A percentile compares a stretch with the other conserved stretches of the same genome.
Conservation (phyloP, 2,113 vertebrate genomes). For the Benitochromis conjunctus region DNA sequence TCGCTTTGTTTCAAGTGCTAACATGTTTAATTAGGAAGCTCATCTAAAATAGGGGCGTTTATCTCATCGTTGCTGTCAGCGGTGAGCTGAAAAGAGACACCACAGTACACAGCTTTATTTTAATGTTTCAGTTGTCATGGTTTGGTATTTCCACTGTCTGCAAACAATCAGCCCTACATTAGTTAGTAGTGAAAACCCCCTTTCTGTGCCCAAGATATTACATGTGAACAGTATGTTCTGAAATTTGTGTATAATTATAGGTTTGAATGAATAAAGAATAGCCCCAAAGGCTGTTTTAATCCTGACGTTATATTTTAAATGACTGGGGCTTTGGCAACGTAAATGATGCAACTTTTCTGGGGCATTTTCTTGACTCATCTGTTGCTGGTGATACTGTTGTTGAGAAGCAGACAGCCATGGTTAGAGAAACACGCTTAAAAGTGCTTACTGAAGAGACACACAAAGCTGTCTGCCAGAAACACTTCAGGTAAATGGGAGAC, state of each 20-base stretch:
- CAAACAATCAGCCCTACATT: not conserved
- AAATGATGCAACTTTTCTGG: not conserved
- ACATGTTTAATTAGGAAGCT: not conserved
- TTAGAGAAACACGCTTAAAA: not conserved
- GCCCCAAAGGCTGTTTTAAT: not conserved
- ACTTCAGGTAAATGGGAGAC: not conserved
- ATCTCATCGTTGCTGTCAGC: accelerated
- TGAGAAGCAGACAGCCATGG: not conserved
- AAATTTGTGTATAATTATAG: not conserved
- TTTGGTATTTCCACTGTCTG: accelerated
- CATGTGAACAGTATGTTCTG: not conserved
- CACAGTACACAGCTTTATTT: not conserved
- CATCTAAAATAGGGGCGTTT: not conserved
- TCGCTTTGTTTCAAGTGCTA: not conserved
- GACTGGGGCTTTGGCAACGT: not conserved
- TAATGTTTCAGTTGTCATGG: not conserved
- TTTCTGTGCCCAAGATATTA: not conserved
- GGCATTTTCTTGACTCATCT: not conserved
- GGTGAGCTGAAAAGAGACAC: not conserved
- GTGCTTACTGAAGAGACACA: not conserved
- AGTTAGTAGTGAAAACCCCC: not conserved
- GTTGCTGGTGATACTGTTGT: not conserved
- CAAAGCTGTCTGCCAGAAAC: not conserved
- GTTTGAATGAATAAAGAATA: not conserved
- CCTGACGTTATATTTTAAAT: not conserved